A percentile compares a stretch with the other conserved stretches of the same genome.
Evolutionary conservation across 2,797 vertebrate species (phyloP).

Genomic region (Acestrorhynchus altus): DNA sequence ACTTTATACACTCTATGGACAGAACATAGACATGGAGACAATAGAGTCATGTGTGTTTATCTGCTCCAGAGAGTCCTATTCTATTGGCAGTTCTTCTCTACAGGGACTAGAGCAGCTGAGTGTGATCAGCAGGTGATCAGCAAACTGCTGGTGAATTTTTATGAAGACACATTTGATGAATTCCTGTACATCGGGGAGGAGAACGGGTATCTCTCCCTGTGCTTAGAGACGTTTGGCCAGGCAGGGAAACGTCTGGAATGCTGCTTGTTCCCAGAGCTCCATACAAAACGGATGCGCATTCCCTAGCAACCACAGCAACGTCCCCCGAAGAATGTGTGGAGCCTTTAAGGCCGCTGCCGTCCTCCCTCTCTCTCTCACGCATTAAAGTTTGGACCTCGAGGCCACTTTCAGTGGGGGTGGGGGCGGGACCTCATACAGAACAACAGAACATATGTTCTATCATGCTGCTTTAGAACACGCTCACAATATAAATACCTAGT

Average conservation of each 20-base stretch:
- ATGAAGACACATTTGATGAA: background rate
- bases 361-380: constrained; percentile 38
- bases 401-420: constrained; percentile 54
- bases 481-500: too few species aligned
- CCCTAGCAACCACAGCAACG: constrained; percentile 76
- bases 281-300: constrained; percentile 78
- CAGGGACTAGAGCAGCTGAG: too few species aligned
- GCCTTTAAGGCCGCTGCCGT: constrained; percentile 70
- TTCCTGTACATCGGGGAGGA: background rate
- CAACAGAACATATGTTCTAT: too few species aligned
- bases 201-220: constrained; percentile 55
- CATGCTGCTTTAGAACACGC: constrained; percentile 62
- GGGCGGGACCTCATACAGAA: background rate
- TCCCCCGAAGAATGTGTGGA: constrained; percentile 77
- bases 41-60: too few species aligned
- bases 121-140: too few species aligned
- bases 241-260: constrained; percentile 66
- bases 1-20: too few species aligned
- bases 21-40: too few species aligned
- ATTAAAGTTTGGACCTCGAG: constrained; percentile 46
- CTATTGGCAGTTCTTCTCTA: too few species aligned
- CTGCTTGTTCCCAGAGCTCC: constrained; percentile 67
- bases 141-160: too few species aligned
- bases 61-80: too few species aligned
- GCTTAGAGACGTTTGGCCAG: constrained; percentile 65